Evolutionary conservation across 2,113 vertebrate genomes (phyloP).

Genomic region (Aegotheles bennettii): DNA sequence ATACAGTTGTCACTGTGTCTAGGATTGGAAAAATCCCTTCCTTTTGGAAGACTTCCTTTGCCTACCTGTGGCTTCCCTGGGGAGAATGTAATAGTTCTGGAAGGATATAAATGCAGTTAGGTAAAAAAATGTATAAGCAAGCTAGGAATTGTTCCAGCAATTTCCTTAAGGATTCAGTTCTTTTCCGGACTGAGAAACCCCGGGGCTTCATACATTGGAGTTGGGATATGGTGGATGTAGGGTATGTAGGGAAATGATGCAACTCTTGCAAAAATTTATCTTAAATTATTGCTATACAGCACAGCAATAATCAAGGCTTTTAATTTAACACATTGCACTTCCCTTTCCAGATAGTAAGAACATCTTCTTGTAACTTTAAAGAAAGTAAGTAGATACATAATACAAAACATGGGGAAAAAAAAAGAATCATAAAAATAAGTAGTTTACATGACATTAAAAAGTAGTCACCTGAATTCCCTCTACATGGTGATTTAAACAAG

Average conservation of each 20-base stretch:
- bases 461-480: background rate
- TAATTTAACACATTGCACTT: background rate
- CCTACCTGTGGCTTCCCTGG: background rate
- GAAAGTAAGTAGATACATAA: background rate
- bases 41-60: background rate
- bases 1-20: background rate
- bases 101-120: background rate
- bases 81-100: background rate
- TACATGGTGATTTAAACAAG: background rate
- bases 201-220: background rate
- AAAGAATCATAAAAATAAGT: background rate
- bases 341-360: background rate
- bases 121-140: background rate
- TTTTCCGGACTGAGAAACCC: background rate
- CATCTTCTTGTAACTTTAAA: background rate
- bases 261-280: background rate
- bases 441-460: background rate
- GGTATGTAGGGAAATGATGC: background rate
- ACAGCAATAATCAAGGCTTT: background rate
- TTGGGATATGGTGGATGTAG: rapidly evolving
- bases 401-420: background rate
- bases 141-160: background rate
- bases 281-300: background rate
- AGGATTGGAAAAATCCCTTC: background rate
- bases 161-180: background rate